phyloP scores from a whole-genome alignment of 2,113 vertebrate genomes.

The Protobothrops mucrosquamatus region DNA sequence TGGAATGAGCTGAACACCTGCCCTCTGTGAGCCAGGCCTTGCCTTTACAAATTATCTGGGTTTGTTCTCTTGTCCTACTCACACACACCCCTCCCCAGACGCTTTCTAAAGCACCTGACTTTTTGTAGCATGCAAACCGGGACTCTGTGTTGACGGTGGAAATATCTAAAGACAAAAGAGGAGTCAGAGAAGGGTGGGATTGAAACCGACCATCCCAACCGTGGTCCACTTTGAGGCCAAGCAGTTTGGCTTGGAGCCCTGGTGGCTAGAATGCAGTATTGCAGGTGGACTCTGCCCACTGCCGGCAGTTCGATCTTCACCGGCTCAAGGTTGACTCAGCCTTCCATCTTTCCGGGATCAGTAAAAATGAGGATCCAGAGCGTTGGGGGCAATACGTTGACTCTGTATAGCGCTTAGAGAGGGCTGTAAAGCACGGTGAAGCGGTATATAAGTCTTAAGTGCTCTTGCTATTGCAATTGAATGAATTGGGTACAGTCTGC shows the following conservation, averaged over 20 bases:
- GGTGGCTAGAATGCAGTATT: too few species aligned
- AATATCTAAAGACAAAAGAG: too few species aligned
- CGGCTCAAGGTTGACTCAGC: too few species aligned
- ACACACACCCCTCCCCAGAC: neutral
- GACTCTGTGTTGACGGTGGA: neutral
- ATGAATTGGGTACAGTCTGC: neutral
- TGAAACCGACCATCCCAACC: accelerated
- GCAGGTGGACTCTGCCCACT: too few species aligned
- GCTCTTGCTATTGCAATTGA: neutral
- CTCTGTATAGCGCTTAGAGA: neutral
- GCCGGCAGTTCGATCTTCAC: too few species aligned
- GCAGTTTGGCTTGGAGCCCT: neutral
- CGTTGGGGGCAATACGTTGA: too few species aligned
- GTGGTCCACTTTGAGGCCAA: neutral
- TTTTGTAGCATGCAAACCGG: accelerated
- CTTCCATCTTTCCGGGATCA: too few species aligned
- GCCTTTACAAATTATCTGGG: neutral
- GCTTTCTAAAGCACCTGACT: too few species aligned
- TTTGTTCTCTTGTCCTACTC: neutral
- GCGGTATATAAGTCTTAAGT: too few species aligned
- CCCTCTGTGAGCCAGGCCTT: too few species aligned
- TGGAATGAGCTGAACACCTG: neutral
- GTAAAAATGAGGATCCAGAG: too few species aligned
- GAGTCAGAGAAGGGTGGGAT: neutral
- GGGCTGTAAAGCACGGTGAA: too few species aligned